Base-by-base conservation (phyloP, 2,888 invertebrate species). In the Megastigmus dorsalis region DNA sequence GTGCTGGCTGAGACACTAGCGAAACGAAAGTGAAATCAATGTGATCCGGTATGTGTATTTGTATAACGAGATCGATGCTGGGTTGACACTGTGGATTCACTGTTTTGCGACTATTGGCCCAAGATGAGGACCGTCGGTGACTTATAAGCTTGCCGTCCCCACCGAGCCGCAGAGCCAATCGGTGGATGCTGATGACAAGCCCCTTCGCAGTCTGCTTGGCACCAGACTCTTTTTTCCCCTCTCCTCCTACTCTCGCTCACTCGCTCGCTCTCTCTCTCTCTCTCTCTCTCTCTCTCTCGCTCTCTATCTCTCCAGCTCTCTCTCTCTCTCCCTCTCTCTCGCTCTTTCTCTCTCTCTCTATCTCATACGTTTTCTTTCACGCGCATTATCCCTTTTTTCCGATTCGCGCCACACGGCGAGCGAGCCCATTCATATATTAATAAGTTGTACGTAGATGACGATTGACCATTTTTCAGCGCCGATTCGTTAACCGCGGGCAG, bases 171-270 rank as follows among this genome's bases (percentile, higher is more conserved):
- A 75, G n/a, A n/a, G 76, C 80, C 80, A 80, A 82, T 83, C 80
- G 73, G n/a, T 76, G 57, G 78, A 80, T 79, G 80, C 70, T 80
- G 82, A 83, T 80, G 86, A 82, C 86, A 83, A 87, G 85, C 86
- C 85, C 83, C 85, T 84, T 85, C 82, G 81, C 84, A 87, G 88
- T 82, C 87, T 85, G 87, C 86, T 83, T 86, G 87, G 87, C 86
- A 85, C 86, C 88, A 84, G 80, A 80, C 79, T 79, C 79, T 33
- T 41, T 33, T 28, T 59, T 45, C 43, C 43, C 72, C 57, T 50
- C 65, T 65, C 50, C 72, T 54, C 7, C n/a, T 9, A 1, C 26
- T 54, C 45, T 50, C 55, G 57, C 55, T 67, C 73, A 45, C 9
- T 20, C 43, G 15, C 23, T 43, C 55, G 36, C 23, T 55, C 33